A percentile compares a stretch with the other conserved stretches of the same genome.
These are phyloP conservation scores for Puffinus mauretanicus DNA, from an alignment of 2,113 vertebrate species.

Conservation along the genomic window DNA sequence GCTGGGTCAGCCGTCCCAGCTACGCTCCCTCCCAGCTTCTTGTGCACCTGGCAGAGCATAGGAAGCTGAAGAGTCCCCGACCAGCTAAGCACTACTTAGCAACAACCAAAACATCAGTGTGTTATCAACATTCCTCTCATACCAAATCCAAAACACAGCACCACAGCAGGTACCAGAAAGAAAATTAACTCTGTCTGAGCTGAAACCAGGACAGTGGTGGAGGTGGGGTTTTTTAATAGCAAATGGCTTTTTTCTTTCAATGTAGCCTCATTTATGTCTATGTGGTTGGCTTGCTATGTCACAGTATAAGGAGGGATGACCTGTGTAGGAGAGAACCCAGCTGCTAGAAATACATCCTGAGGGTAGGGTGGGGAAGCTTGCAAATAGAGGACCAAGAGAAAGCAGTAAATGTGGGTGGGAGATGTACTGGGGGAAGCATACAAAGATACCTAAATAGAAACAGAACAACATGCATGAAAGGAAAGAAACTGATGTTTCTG, in stretches of 20 bases:
- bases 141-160: too few relatives aligned
- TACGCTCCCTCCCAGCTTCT: too few relatives aligned
- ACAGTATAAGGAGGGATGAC: background rate
- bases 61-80: too few relatives aligned
- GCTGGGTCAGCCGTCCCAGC: too few relatives aligned
- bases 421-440: background rate
- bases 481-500: background rate
- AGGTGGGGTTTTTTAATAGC: background rate
- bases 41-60: too few relatives aligned
- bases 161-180: too few relatives aligned
- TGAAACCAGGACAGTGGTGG: background rate
- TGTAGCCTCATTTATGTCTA: background rate
- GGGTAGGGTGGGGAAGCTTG: background rate
- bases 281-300: background rate
- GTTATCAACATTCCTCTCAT: too few relatives aligned
- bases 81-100: too few relatives aligned
- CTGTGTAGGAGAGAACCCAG: constrained; percentile 37
- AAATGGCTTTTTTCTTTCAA: background rate
- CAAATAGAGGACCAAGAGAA: background rate
- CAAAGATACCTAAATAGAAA: background rate
- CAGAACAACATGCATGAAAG: background rate
- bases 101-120: too few relatives aligned
- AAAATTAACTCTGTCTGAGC: too few relatives aligned
- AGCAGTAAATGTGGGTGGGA: background rate
- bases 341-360: background rate